A percentile compares a stretch with the other conserved stretches of the same genome.
These are phyloP conservation scores for Beris morrisii DNA, from an alignment of 2,888 invertebrate species.

Conservation along the genomic window DNA sequence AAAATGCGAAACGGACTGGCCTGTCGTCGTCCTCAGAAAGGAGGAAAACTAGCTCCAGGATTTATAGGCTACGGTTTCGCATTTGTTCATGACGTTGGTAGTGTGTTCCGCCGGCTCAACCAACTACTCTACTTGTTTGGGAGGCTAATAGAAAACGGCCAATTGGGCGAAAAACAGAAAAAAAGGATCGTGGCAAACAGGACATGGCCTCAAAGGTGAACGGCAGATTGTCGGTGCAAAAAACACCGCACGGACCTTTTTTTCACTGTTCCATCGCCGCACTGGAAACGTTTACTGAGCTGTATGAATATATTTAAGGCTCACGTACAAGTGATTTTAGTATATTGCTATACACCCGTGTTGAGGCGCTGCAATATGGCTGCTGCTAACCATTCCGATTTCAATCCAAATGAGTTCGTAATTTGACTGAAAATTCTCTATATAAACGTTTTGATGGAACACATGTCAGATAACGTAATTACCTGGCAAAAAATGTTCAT, in stretches of 20 bases:
- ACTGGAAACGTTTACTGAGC: no score
- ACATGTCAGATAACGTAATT: no score
- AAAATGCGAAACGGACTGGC: slow-evolving; percentile 12
- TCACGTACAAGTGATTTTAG: no score
- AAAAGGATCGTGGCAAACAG: neutral
- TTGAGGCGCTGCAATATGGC: no score
- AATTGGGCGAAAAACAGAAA: slow-evolving; percentile 7
- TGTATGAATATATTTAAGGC: no score
- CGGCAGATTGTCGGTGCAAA: slow-evolving; percentile 2
- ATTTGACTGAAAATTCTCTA: no score
- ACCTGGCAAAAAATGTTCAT: no score
- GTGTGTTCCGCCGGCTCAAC: neutral
- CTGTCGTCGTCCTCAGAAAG: neutral
- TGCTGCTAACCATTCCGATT: no score
- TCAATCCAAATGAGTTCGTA: no score
- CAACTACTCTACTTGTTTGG: neutral
- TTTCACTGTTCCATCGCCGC: no score
- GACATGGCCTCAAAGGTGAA: slow-evolving; percentile 8
- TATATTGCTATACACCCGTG: no score
- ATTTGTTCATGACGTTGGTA: neutral
- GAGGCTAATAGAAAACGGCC: slow-evolving; percentile 12
- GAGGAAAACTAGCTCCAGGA: slow-evolving; percentile 16
- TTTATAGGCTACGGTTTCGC: slow-evolving; percentile 16
- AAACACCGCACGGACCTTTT: neutral
- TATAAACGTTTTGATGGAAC: no score